Evolutionary conservation across 2,797 vertebrate genomes (phyloP), one percentile per base, ranked within the genome.

Genomic region (Sebastes aleutianus): DNA sequence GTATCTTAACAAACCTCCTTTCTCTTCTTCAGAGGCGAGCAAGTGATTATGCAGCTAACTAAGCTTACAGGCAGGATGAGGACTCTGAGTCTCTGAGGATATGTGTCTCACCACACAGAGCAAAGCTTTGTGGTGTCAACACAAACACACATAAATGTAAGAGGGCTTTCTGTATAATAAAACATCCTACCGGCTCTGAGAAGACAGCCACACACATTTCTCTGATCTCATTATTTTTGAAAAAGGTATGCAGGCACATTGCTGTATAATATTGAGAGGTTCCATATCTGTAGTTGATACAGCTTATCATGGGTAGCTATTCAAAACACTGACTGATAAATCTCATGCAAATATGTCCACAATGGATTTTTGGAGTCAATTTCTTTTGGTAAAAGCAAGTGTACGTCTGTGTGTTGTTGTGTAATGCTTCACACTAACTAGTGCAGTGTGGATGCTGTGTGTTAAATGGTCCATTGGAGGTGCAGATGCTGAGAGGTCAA

Each of bases 1-100:
- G 78, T 80, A 71, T 85, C 85, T 83, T 69, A 80, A 87, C 88
- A 82, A 85, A 78, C 83, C 75, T 80, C 65, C 76, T 67, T 84
- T 84, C 83, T 83, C 64, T 87, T 76, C 76, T 84, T 87, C 63
- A 76, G 83, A 82, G 80, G 80, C 71, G 88, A 82, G 78, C 80
- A 88, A 83, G 54, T 84, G 68, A 93, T 90, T 88, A 91, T 83
- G 79, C 85, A 82, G 87, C 87, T 89, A 92, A 91, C 90, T 84
- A 80, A 89, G 80, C 85, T 88, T 62, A 79, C 76, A 80, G 89
- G 71, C 77, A 75, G 74, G 80, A 86, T 84, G 85, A 85, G 74
- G 78, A 76, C 31, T 47, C 16, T 18, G 64, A 73, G 76, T 89
- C 89, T 87, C 88, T 53, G 74, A 87, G 89, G 85, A 87, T 79